These are phyloP conservation scores for Acanthornis magna DNA, from an alignment of 2,797 vertebrate species.

Conservation along the genomic window DNA sequence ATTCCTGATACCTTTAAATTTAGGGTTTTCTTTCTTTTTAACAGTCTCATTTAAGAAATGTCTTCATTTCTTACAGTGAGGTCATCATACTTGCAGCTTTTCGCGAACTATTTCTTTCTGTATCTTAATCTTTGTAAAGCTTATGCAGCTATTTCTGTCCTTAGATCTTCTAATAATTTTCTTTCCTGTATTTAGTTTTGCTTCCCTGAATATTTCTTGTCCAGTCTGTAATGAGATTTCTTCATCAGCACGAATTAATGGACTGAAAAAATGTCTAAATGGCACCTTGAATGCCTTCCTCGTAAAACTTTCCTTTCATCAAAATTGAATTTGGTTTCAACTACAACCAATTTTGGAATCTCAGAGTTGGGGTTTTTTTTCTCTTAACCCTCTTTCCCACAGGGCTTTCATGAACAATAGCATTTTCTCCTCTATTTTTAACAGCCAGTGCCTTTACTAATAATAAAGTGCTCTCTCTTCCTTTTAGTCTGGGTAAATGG, in stretches of 20 bases:
- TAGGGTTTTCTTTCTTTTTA: background rate
- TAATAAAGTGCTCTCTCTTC: background rate
- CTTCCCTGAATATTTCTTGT: conserved; percentile 10
- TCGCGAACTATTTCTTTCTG: background rate
- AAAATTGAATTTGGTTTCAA: conserved; percentile 2
- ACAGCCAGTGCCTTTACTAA: background rate
- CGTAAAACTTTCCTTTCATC: background rate
- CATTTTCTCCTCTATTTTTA: background rate
- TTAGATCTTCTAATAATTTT: background rate
- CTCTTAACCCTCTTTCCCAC: background rate
- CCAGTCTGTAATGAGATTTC: conserved; percentile 12
- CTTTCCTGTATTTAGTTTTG: background rate
- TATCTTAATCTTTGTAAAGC: background rate
- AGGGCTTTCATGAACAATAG: background rate
- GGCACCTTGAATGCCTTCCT: background rate
- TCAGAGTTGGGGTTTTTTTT: background rate
- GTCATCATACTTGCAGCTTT: background rate
- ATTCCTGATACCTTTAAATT: background rate
- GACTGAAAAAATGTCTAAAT: background rate
- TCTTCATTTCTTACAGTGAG: background rate
- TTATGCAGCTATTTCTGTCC: background rate
- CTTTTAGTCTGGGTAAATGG: background rate
- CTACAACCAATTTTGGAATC: background rate
- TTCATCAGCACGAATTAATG: background rate
- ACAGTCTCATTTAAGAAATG: background rate